phyloP scores from a whole-genome alignment of 2,888 invertebrate genomes.

The Entomobrya proxima region DNA sequence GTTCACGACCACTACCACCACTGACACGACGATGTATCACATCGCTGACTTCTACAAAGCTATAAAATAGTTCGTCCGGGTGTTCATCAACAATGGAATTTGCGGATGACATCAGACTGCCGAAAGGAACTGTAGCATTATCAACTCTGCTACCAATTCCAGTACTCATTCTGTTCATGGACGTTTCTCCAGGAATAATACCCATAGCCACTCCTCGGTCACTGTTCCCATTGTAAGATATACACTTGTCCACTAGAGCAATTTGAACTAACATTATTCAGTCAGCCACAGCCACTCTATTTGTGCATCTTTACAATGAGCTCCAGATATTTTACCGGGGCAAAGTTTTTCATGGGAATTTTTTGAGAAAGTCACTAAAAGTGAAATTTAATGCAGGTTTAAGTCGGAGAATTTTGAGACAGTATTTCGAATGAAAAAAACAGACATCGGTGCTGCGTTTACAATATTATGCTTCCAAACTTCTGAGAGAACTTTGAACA shows the following conservation, averaged over 20 bases:
- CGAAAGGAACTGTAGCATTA: not conserved
- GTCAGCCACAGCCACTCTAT: not conserved
- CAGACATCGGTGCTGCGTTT: not conserved
- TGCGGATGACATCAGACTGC: slow-evolving; percentile 12
- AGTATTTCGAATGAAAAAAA: too few relatives aligned
- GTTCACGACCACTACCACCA: not conserved
- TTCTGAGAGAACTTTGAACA: slow-evolving; percentile 3
- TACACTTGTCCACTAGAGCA: slow-evolving; percentile 53
- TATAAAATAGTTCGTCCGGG: slow-evolving; percentile 38
- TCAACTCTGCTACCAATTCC: not conserved
- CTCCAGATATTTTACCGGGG: too few relatives aligned
- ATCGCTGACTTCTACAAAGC: slow-evolving; percentile 53
- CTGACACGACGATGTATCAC: slow-evolving; percentile 21
- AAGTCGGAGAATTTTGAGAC: too few relatives aligned
- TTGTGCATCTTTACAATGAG: too few relatives aligned
- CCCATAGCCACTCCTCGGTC: slow-evolving; percentile 16
- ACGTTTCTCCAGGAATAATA: slow-evolving; percentile 2
- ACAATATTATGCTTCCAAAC: not conserved
- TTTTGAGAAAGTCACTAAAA: too few relatives aligned
- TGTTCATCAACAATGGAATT: not conserved
- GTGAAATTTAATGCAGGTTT: too few relatives aligned
- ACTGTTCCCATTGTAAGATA: slow-evolving; percentile 37
- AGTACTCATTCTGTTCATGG: slow-evolving; percentile 31
- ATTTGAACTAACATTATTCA: slow-evolving; percentile 60
- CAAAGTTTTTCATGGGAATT: too few relatives aligned